phyloP scores from a whole-genome alignment of 2,888 invertebrate species.

The Cheilosia variabilis region DNA sequence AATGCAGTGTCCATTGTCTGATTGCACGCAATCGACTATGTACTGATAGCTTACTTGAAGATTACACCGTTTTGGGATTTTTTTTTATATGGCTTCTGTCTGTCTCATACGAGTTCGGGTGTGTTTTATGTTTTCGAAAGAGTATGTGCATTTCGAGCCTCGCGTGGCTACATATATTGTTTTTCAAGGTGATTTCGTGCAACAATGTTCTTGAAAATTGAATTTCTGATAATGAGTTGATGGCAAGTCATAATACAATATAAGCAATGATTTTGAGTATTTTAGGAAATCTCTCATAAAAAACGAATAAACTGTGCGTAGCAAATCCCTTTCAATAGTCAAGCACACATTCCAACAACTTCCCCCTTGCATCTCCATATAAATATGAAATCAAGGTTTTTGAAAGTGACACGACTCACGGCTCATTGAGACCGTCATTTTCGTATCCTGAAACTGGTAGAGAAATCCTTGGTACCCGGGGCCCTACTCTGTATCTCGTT shows the following conservation, averaged over 20 bases:
- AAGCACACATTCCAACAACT: too few relatives aligned
- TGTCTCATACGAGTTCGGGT: background rate
- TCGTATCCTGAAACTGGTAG: too few relatives aligned
- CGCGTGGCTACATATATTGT: background rate
- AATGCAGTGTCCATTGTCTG: slow-evolving; percentile 22
- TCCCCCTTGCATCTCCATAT: too few relatives aligned
- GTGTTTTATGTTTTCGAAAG: background rate
- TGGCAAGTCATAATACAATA: background rate
- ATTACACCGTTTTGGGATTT: background rate
- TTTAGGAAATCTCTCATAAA: too few relatives aligned
- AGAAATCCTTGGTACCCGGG: too few relatives aligned
- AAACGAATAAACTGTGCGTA: too few relatives aligned
- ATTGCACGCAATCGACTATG: slow-evolving; percentile 16
- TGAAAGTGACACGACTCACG: too few relatives aligned
- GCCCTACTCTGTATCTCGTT: too few relatives aligned
- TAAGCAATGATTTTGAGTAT: too few relatives aligned
- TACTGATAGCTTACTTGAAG: slow-evolving; percentile 44
- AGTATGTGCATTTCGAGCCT: background rate
- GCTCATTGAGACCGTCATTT: too few relatives aligned
- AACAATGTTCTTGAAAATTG: background rate
- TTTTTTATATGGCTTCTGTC: background rate
- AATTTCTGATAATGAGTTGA: background rate
- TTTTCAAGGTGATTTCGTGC: background rate
- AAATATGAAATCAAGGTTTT: too few relatives aligned
- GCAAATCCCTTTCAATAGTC: too few relatives aligned